Evolutionary conservation across 2,113 vertebrate genomes (phyloP).

Genomic region (Hippocampus comes): DNA sequence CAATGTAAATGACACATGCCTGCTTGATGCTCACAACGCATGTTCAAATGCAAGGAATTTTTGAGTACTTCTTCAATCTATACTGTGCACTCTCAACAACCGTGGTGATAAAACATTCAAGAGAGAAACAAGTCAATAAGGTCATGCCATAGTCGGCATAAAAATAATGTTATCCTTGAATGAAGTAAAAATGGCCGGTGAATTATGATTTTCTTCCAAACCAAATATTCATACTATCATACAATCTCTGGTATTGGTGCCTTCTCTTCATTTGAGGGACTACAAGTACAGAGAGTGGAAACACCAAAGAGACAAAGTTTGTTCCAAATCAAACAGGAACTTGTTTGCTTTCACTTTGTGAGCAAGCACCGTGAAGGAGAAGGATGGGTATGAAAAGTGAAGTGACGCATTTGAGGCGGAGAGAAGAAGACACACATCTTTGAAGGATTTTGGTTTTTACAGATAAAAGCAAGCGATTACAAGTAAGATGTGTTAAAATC

Average conservation of each 20-base stretch:
- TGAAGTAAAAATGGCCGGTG: neutral
- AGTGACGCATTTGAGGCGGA: neutral
- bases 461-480: conserved; percentile 33
- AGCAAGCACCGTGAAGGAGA: conserved; percentile 2
- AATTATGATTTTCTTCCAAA: no score
- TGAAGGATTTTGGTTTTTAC: conserved; percentile 18
- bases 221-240: no score
- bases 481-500: conserved; percentile 21
- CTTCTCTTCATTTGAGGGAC: no score
- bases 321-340: neutral
- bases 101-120: conserved; percentile 8
- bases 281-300: neutral
- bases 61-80: conserved; percentile 10
- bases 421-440: neutral
- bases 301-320: neutral
- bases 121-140: neutral
- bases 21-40: conserved; percentile 43
- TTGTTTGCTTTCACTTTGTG: neutral
- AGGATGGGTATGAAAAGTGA: neutral
- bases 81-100: neutral
- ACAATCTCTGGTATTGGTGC: no score
- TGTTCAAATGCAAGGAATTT: conserved; percentile 42
- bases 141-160: neutral
- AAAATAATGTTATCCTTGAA: neutral
- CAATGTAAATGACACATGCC: conserved; percentile 63